Evolutionary conservation across 2,113 vertebrate species (phyloP).

Genomic region (Heloderma charlesbogerti): DNA sequence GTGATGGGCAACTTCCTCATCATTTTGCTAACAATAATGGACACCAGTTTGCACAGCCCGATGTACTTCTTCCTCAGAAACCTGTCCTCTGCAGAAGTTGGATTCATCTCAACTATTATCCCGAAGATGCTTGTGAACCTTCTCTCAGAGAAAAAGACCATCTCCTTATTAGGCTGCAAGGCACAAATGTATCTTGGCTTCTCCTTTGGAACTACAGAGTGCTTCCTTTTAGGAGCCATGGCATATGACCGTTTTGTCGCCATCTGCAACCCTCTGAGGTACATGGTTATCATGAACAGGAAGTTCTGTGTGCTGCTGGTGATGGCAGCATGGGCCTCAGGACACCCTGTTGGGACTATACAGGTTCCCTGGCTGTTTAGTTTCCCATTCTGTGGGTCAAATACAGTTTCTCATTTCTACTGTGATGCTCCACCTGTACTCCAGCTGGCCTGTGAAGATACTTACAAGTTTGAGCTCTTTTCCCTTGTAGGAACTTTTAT

Average conservation of each 20-base stretch:
- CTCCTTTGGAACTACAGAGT: constrained; percentile 49
- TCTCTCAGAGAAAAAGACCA: constrained; percentile 28
- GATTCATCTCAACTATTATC: constrained; percentile 44
- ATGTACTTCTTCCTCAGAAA: constrained; percentile 41
- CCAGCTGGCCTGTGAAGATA: constrained; percentile 52
- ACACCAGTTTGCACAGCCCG: constrained; percentile 23
- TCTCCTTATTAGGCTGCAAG: constrained; percentile 52
- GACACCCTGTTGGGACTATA: constrained; percentile 10
- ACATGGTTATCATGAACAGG: constrained; percentile 45
- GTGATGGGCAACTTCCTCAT: constrained; percentile 17
- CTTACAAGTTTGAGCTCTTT: constrained; percentile 39
- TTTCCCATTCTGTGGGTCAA: constrained; percentile 35
- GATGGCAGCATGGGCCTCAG: constrained; percentile 38
- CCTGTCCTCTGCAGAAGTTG: constrained; percentile 36
- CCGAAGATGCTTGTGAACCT: constrained; percentile 53
- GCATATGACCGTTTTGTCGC: constrained; percentile 55
- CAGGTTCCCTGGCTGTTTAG: constrained; percentile 29
- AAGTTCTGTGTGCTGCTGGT: constrained; percentile 18
- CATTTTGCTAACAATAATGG: constrained; percentile 37
- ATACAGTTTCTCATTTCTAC: constrained; percentile 52
- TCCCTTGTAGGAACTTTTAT: constrained; percentile 34
- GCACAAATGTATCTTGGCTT: constrained; percentile 53
- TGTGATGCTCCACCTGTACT: constrained; percentile 57
- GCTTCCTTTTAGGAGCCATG: constrained; percentile 51
- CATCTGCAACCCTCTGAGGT: constrained; percentile 56